Percentiles rank a stretch among this genome's conserved stretches.
Evolutionary conservation across 2,113 vertebrate species (phyloP).

Genomic region (Craseonycteris thonglongyai): DNA sequence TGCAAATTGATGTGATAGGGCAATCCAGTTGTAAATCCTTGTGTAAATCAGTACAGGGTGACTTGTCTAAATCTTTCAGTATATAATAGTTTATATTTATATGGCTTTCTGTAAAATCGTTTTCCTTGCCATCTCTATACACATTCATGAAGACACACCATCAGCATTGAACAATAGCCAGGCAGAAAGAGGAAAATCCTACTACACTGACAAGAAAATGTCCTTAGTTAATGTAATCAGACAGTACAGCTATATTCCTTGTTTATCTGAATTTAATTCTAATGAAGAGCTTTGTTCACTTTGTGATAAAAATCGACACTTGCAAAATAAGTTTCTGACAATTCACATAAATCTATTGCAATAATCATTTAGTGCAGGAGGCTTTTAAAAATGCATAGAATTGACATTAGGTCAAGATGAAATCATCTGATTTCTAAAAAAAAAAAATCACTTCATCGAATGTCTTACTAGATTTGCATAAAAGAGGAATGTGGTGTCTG

Average conservation of each 20-base stretch:
- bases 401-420: neutral
- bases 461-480: neutral
- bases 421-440: constrained; percentile 1
- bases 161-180: constrained; percentile 17
- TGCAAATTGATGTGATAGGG: neutral
- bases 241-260: neutral
- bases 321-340: constrained; percentile 30
- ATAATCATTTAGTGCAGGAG: neutral
- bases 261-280: constrained; percentile 40
- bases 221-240: constrained; percentile 33
- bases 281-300: constrained; percentile 15
- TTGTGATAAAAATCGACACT: constrained; percentile 24
- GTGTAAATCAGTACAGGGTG: neutral
- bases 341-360: neutral
- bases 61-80: neutral
- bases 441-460: neutral
- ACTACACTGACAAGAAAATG: constrained; percentile 17
- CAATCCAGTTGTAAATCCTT: neutral
- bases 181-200: constrained; percentile 21
- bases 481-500: neutral
- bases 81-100: constrained; percentile 14
- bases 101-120: neutral
- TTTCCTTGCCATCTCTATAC: neutral
- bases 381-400: constrained; percentile 15
- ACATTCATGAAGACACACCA: constrained; percentile 40